These are phyloP conservation scores for Embidobia sp. DNA, from an alignment of 2,888 invertebrate species.

Conservation along the genomic window DNA sequence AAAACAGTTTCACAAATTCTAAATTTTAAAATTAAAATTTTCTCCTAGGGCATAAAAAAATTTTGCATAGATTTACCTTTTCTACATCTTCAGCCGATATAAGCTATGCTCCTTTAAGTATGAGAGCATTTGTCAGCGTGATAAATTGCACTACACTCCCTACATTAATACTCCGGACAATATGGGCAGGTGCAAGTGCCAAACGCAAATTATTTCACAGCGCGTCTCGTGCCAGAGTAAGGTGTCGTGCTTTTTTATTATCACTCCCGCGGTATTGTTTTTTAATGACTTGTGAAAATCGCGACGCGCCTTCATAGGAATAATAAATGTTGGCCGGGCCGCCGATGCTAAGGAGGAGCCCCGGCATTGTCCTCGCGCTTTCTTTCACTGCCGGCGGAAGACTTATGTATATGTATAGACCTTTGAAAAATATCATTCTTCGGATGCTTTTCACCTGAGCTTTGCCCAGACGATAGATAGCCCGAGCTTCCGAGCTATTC, in stretches of 20 bases:
- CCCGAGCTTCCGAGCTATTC: slow-evolving; percentile 67
- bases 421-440: slow-evolving; percentile 71
- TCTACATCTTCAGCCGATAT: too few relatives aligned
- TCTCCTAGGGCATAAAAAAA: too few relatives aligned
- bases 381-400: slow-evolving; percentile 29
- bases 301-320: slow-evolving; percentile 67
- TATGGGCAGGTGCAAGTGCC: slow-evolving; percentile 33
- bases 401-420: slow-evolving; percentile 68
- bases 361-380: slow-evolving; percentile 54
- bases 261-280: slow-evolving; percentile 64
- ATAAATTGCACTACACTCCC: slow-evolving; percentile 24
- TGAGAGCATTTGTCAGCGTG: not conserved
- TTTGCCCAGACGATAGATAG: slow-evolving; percentile 62
- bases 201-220: slow-evolving; percentile 33
- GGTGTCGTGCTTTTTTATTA: slow-evolving; percentile 25
- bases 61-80: too few relatives aligned
- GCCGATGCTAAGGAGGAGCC: slow-evolving; percentile 38
- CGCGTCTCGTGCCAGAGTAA: slow-evolving; percentile 6
- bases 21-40: too few relatives aligned
- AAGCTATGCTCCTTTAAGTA: too few relatives aligned
- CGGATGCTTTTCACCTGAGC: slow-evolving; percentile 57
- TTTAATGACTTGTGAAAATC: slow-evolving; percentile 73
- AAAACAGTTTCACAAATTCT: too few relatives aligned
- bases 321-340: slow-evolving; percentile 72
- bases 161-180: slow-evolving; percentile 11